These are phyloP conservation scores for Chloropsis hardwickii DNA, from an alignment of 2,113 vertebrate genomes.

Conservation along the genomic window DNA sequence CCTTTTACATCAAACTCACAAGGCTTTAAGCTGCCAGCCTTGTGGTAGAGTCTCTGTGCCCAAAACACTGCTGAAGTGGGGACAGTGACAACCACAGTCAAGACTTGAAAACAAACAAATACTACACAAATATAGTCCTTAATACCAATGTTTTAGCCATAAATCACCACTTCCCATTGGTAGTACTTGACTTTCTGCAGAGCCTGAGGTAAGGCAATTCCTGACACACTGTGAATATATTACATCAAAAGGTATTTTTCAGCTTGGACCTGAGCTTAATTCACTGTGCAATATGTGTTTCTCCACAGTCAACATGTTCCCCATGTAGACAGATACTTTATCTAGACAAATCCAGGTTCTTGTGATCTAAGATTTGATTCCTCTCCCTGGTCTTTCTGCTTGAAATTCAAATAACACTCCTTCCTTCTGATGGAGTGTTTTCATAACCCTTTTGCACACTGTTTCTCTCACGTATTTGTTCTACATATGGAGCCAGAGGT, in stretches of 20 bases:
- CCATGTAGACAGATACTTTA: neutral
- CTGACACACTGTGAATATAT: neutral
- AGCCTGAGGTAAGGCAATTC: neutral
- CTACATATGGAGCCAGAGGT: neutral
- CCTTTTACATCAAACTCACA: neutral
- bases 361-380: neutral
- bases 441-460: neutral
- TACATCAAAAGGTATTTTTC: neutral
- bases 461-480: neutral
- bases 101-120: neutral
- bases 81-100: neutral
- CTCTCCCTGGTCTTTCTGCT: neutral
- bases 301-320: neutral
- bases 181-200: neutral
- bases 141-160: neutral
- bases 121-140: neutral
- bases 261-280: neutral
- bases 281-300: neutral
- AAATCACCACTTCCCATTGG: neutral
- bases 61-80: neutral
- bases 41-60: neutral
- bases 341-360: neutral
- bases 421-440: neutral
- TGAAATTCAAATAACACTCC: neutral
- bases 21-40: neutral